Percentiles rank a stretch among this genome's conserved stretches.
These are phyloP conservation scores for Alloscopus bannaensis DNA, from an alignment of 2,888 invertebrate species.

Conservation along the genomic window DNA sequence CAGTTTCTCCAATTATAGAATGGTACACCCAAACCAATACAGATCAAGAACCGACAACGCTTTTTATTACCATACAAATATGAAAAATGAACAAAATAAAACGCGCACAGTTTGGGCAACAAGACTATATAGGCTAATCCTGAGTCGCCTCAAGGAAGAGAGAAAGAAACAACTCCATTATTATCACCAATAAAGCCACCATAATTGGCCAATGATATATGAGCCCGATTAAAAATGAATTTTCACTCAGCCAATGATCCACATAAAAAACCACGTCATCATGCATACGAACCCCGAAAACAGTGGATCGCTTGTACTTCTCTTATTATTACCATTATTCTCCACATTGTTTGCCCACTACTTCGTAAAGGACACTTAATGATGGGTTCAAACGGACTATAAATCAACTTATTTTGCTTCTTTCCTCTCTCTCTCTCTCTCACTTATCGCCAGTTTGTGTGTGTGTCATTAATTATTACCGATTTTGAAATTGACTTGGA, in stretches of 20 bases:
- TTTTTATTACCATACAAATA: no score
- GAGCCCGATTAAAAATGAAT: slow-evolving; percentile 52
- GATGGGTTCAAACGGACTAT: slow-evolving; percentile 55
- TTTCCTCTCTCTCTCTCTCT: slow-evolving; percentile 19
- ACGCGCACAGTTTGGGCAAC: no score
- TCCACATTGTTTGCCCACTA: slow-evolving; percentile 1
- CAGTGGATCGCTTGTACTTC: no score
- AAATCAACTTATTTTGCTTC: slow-evolving; percentile 53
- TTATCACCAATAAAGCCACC: slow-evolving; percentile 53
- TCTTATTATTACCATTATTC: no score
- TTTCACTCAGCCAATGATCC: no score
- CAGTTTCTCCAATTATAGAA: background rate
- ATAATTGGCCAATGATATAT: slow-evolving; percentile 65
- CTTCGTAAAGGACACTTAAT: slow-evolving; percentile 25
- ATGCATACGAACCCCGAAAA: background rate
- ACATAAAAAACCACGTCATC: no score
- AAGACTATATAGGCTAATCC: no score
- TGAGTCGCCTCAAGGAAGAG: slow-evolving; percentile 43
- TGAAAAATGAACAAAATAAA: no score
- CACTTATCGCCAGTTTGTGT: background rate
- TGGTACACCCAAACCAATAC: no score
- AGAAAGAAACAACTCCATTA: slow-evolving; percentile 39
- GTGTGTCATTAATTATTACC: background rate
- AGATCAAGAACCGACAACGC: no score
- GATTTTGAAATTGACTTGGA: background rate